A percentile compares a stretch with the other conserved stretches of the same genome.
Conservation (phyloP, 64 coral and sea anemone genomes). For the Montipora efflorescens region DNA sequence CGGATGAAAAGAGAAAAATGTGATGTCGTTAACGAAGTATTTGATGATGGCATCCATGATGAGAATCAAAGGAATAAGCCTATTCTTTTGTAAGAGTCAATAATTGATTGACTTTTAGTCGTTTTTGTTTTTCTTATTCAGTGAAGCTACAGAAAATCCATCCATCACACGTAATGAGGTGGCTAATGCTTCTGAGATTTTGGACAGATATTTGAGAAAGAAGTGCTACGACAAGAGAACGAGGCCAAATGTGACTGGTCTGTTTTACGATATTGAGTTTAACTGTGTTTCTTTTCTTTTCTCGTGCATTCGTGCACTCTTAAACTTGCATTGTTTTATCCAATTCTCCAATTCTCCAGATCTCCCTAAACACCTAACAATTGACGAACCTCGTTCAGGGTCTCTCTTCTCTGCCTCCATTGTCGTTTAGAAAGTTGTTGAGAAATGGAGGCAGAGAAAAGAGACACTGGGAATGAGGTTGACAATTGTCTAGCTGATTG, state of each 20-base stretch:
- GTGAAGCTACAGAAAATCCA: neutral
- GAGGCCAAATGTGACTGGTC: conserved; percentile 38
- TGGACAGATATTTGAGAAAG: conserved; percentile 26
- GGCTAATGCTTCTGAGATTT: conserved; percentile 31
- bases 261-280: neutral
- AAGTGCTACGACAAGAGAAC: conserved; percentile 37
- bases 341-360: too few species aligned
- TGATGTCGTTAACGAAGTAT: too few species aligned
- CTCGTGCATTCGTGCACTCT: neutral
- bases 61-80: too few species aligned
- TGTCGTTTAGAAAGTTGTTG: too few species aligned
- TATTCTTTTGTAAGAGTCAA: too few species aligned
- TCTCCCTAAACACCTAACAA: too few species aligned
- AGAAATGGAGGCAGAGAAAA: too few species aligned
- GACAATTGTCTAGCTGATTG: neutral
- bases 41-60: too few species aligned
- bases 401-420: too few species aligned
- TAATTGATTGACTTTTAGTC: neutral
- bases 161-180: neutral
- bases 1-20: too few species aligned
- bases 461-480: neutral
- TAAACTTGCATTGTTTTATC: too few species aligned
- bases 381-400: too few species aligned
- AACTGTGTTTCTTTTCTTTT: neutral
- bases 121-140: neutral